Evolutionary conservation across 2,797 vertebrate genomes (phyloP).

Genomic region (Petrocephalus sullivani): DNA sequence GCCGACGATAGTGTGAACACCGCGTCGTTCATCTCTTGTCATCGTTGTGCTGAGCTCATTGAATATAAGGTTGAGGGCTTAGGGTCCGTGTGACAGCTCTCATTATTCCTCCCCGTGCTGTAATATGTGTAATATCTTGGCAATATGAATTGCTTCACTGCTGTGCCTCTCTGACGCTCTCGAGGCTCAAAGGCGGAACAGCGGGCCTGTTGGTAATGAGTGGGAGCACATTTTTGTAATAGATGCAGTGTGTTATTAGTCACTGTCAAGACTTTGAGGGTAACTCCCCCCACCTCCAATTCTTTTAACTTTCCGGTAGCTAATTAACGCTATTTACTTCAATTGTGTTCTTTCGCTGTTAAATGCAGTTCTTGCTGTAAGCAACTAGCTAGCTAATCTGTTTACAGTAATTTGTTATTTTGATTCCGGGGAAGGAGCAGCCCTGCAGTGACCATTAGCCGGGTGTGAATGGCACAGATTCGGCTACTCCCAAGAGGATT

Average conservation of each 20-base stretch:
- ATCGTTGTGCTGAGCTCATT: background rate
- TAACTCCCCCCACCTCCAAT: background rate
- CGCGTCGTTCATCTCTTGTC: background rate
- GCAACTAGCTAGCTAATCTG: background rate
- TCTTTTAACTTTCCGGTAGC: background rate
- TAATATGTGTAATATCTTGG: background rate
- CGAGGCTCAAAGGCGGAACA: background rate
- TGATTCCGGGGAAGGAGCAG: background rate
- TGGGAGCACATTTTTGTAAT: slow-evolving; percentile 8
- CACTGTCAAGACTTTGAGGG: background rate
- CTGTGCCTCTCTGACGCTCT: background rate
- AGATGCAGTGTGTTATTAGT: slow-evolving; percentile 13
- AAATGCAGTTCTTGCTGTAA: background rate
- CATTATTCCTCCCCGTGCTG: background rate
- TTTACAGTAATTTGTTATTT: slow-evolving; percentile 11
- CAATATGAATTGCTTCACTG: background rate
- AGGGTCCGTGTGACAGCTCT: background rate
- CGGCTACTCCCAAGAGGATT: background rate
- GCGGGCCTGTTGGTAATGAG: background rate
- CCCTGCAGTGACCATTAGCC: background rate
- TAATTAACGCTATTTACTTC: slow-evolving; percentile 12
- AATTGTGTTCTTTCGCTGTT: background rate
- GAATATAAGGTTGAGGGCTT: slow-evolving; percentile 7
- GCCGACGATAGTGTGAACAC: background rate
- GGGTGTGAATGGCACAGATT: background rate